A percentile compares a stretch with the other conserved stretches of the same genome.
Evolutionary conservation across 2,888 invertebrate genomes (phyloP).

Genomic region (Heliconius sara): DNA sequence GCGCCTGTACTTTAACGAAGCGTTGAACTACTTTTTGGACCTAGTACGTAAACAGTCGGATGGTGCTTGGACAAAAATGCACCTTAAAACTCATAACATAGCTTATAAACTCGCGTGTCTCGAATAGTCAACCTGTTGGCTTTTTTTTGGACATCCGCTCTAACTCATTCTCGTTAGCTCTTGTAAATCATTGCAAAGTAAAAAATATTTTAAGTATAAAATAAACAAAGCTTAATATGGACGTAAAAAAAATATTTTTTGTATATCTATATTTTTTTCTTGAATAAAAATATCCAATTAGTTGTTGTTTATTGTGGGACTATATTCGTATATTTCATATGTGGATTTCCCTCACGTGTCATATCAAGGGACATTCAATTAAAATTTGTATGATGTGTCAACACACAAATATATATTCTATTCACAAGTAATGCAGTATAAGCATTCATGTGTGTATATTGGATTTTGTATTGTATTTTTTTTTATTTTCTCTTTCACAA

Average conservation of each 20-base stretch:
- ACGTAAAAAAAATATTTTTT: not conserved
- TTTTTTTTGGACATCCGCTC: constrained; percentile 60
- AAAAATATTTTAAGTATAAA: constrained; percentile 4
- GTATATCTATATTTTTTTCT: not conserved
- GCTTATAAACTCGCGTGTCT: not conserved
- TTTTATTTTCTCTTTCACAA: not conserved
- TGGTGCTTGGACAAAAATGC: constrained; percentile 49
- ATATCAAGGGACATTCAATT: not conserved
- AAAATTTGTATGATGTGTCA: not conserved
- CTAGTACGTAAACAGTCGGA: constrained; percentile 66
- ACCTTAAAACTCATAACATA: constrained; percentile 49
- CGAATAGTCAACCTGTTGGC: constrained; percentile 53
- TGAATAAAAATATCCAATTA: not conserved
- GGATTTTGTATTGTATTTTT: not conserved
- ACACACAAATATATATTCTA: not conserved
- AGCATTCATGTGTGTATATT: not conserved
- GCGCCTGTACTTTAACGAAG: constrained; percentile 73
- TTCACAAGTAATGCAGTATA: not conserved
- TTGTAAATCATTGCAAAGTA: constrained; percentile 27
- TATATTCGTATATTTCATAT: not conserved
- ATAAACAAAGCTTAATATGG: not conserved
- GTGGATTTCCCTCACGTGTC: not conserved
- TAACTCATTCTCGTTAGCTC: constrained; percentile 60
- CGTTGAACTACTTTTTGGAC: constrained; percentile 72
- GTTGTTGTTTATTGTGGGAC: not conserved